Conservation (phyloP, 1,140 invertebrate species). For the Lycorma delicatula region DNA sequence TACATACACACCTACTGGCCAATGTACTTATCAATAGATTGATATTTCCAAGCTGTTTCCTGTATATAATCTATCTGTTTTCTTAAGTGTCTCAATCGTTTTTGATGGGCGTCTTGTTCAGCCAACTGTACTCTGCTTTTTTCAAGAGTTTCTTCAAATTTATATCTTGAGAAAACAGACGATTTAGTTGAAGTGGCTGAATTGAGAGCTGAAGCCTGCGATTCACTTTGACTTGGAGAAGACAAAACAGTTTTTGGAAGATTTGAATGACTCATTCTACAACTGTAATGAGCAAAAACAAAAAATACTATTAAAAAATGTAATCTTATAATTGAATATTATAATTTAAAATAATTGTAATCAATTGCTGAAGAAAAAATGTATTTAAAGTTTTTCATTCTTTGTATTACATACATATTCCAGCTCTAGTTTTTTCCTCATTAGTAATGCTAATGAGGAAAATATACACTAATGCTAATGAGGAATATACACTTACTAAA, state of each 20-base stretch:
- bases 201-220: background rate
- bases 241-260: slow-evolving; percentile 17
- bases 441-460: no score
- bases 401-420: no score
- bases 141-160: slow-evolving; percentile 15
- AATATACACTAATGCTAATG: no score
- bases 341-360: no score
- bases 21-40: slow-evolving; percentile 41
- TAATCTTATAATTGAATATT: no score
- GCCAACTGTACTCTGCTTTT: slow-evolving; percentile 7
- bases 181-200: background rate
- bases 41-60: slow-evolving; percentile 41
- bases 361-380: no score
- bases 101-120: slow-evolving; percentile 36
- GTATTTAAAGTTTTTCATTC: no score
- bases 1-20: slow-evolving; percentile 37
- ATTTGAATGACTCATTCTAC: no score
- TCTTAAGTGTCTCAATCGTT: slow-evolving; percentile 36
- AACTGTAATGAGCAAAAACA: no score
- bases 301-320: no score
- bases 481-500: no score
- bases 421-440: no score
- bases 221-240: slow-evolving; percentile 15
- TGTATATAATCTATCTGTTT: slow-evolving; percentile 41
- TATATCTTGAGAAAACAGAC: slow-evolving; percentile 1